Base-by-base conservation (phyloP, 2,797 vertebrate species). In the Emys orbicularis region DNA sequence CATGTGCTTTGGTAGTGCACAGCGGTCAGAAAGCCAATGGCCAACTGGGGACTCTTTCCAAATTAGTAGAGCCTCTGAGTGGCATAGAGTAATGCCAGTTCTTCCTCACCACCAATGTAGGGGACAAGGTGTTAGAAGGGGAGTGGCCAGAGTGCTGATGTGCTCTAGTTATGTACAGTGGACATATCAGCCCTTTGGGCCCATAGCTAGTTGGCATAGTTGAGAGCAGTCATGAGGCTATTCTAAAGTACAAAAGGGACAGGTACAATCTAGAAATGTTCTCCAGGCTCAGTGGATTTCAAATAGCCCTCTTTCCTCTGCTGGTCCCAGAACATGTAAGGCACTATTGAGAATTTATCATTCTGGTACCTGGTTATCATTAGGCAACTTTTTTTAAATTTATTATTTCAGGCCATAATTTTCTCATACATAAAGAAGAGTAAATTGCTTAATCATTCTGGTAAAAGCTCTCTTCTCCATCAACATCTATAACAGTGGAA, bases 191-290 rank as follows among this genome's bases (percentile, higher is more conserved):
- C 80, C 8, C 10, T 84, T 61, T 81, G 86, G 44, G 19, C 5
- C 86, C 6, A 0, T 12, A 52, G 21, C 59, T 15, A 34, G 34
- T 25, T 53, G 41, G 47, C 29, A 23, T 6, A 0, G 1, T 11
- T 81, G n/a, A 92, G 12, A 82, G 54, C 49, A 50, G 3, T 65
- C 88, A 86, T 13, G 56, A 83, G 31, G 4, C 80, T 89, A 79
- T 84, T 86, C 29, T 0, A 0, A 72, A 8, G 4, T 2, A 10
- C 5, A 1, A 74, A 68, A 68, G 31, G 3, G 86, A 5, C 6
- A 52, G 53, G 34, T 68, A 68, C 18, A 3, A 37, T 68, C 8
- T n/a, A 68, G 61, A 68, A 68, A 37, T 68, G 34, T 37, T 68
- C 34, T 68, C 18, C 34, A 65, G 61, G 34, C 7, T 37, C 18